Percentiles rank a stretch among this genome's conserved stretches.
These are phyloP conservation scores for Zoanthus solanderi DNA, from an alignment of 92 coral and sea anemone species.

Conservation along the genomic window DNA sequence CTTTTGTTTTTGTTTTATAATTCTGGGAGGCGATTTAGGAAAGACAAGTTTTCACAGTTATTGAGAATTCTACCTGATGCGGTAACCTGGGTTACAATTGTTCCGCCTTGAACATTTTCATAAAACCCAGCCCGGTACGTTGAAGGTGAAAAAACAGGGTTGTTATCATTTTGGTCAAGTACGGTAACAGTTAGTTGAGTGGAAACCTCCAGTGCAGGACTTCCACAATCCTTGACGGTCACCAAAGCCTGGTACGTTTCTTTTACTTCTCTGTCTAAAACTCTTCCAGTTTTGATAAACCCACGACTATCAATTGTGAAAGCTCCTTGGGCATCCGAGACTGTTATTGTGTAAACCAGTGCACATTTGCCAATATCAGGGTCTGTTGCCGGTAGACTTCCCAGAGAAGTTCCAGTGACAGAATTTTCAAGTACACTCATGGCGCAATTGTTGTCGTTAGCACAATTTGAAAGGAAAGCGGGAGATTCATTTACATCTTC, in stretches of 20 bases:
- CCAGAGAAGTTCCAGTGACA: conserved; percentile 27
- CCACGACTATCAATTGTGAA: conserved; percentile 71
- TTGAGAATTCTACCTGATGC: conserved; percentile 75
- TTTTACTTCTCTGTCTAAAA: conserved; percentile 81
- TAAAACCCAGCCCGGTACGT: conserved; percentile 61
- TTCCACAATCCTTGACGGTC: conserved; percentile 80
- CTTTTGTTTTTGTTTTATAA: too few relatives aligned
- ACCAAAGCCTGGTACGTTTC: conserved; percentile 70
- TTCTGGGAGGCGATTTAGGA: too few relatives aligned
- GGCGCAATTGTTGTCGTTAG: conserved; percentile 51
- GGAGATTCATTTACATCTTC: conserved; percentile 84
- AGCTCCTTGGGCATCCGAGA: conserved; percentile 66
- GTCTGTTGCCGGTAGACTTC: conserved; percentile 63
- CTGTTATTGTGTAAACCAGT: conserved; percentile 58
- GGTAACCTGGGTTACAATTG: conserved; percentile 72
- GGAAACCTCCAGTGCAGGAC: conserved; percentile 69
- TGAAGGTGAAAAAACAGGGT: conserved; percentile 71
- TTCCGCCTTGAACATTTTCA: conserved; percentile 69
- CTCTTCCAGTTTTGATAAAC: conserved; percentile 42
- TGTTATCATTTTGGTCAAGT: conserved; percentile 77
- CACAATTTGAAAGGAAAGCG: conserved; percentile 60
- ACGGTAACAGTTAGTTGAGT: conserved; percentile 74
- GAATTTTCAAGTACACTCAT: conserved; percentile 68
- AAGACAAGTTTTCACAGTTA: background rate
- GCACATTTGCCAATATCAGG: conserved; percentile 69